Conservation (phyloP, 2,113 vertebrate genomes). For the Setophaga petechia region DNA sequence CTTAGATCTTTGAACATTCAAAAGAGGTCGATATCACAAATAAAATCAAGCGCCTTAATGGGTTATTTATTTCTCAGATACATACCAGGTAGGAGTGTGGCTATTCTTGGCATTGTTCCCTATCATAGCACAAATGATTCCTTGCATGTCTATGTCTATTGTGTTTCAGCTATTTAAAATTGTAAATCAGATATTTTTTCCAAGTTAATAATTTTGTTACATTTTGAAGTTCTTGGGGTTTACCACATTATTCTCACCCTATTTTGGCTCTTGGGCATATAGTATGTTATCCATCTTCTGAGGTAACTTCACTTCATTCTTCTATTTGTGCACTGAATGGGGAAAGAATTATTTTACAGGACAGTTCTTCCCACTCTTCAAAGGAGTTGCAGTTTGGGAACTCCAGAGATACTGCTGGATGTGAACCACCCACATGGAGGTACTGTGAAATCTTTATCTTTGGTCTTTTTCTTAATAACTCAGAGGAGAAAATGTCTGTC, state of each 20-base stretch:
- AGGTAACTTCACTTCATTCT: neutral
- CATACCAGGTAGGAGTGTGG: neutral
- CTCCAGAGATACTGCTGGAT: neutral
- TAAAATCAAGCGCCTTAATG: neutral
- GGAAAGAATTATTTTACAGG: neutral
- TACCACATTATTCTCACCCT: neutral
- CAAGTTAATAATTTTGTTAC: neutral
- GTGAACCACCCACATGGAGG: neutral
- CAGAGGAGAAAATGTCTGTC: neutral
- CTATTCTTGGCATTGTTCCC: neutral
- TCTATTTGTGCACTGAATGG: neutral
- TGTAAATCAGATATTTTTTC: neutral
- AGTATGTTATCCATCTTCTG: neutral
- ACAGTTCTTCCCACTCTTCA: neutral
- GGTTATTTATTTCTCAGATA: neutral
- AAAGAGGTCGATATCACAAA: neutral
- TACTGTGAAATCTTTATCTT: slow-evolving; percentile 1
- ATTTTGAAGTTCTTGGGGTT: neutral
- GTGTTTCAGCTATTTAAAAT: neutral
- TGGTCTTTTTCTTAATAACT: neutral
- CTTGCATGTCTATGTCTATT: neutral
- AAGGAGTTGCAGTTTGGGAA: neutral
- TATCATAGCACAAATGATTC: neutral
- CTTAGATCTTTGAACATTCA: neutral
- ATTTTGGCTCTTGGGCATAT: neutral